Evolutionary conservation across 1,140 invertebrate species (phyloP), one percentile per base, ranked within the genome.

Genomic region (Aporrectodea caliginosa): DNA sequence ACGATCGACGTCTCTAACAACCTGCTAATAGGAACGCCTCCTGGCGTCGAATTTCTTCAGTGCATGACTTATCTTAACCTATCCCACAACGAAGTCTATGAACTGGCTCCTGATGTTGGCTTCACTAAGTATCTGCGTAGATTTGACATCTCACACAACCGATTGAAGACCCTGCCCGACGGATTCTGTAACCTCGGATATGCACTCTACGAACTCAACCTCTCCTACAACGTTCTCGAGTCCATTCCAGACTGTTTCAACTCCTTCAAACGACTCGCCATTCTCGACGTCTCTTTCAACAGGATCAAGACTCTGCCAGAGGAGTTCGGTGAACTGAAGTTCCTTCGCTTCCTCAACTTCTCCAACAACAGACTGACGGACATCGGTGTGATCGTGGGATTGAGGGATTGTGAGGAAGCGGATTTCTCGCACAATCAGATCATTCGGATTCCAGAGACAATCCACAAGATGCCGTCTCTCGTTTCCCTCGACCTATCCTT

Each of bases 1-100:
- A 31, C 31, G 12, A 80, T 88, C 16, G 82, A 87, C 70, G 83
- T 86, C 16, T 85, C 86, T 0, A 71, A 85, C 80, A 88, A 88
- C 77, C 81, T 85, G n/a, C 79, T 88, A 29, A 77, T 82, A 43
- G 84, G 84, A 22, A 43, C 86, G 2, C 84, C 86, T 0, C 78
- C 81, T 16, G 82, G 84, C 78, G 73, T 86, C 14, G 84, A 86
- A 76, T 84, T 83, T 27, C 82, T 87, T 0, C 71, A 79, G 71
- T 86, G 85, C n/a, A 80, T 87, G 32, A 85, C 83, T 2, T 84
- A 79, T 73, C 80, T 87, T 69, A 83, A 86, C 82, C 78, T 87
- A 22, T 83, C 84, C 1, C 73, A 85, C 80, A 88, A 88, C 80
- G 83, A 85, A 35, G 78, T 88, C 33, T 71, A 80, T 29, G 85